Evolutionary conservation across 2,113 vertebrate species (phyloP).

Genomic region (Ageneiosus marmoratus): DNA sequence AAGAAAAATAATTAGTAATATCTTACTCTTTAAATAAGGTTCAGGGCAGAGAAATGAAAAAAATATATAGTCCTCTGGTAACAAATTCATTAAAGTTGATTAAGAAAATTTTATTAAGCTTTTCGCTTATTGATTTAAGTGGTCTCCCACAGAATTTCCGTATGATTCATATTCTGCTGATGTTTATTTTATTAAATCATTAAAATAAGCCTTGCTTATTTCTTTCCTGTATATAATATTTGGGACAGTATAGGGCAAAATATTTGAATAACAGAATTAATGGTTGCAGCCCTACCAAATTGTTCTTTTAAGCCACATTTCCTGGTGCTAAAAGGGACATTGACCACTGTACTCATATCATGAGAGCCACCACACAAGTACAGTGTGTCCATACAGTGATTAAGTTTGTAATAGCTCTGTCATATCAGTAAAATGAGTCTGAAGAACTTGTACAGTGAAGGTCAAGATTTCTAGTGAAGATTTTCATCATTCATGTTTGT

Average conservation of each 20-base stretch:
- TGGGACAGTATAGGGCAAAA: neutral
- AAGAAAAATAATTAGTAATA: no score
- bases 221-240: neutral
- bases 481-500: neutral
- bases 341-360: no score
- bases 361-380: neutral
- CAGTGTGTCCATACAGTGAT: neutral
- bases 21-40: neutral
- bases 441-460: neutral
- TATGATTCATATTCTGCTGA: neutral
- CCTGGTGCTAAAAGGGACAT: no score
- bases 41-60: neutral
- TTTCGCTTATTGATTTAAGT: neutral
- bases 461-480: neutral
- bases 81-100: neutral
- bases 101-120: neutral
- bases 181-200: neutral
- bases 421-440: neutral
- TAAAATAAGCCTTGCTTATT: neutral
- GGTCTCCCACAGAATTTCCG: neutral
- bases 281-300: slow-evolving; percentile 19
- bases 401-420: neutral
- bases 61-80: neutral
- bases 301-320: no score
- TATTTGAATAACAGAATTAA: neutral